These are phyloP conservation scores for Leucozona laternaria DNA, from an alignment of 2,888 invertebrate genomes.

Conservation along the genomic window DNA sequence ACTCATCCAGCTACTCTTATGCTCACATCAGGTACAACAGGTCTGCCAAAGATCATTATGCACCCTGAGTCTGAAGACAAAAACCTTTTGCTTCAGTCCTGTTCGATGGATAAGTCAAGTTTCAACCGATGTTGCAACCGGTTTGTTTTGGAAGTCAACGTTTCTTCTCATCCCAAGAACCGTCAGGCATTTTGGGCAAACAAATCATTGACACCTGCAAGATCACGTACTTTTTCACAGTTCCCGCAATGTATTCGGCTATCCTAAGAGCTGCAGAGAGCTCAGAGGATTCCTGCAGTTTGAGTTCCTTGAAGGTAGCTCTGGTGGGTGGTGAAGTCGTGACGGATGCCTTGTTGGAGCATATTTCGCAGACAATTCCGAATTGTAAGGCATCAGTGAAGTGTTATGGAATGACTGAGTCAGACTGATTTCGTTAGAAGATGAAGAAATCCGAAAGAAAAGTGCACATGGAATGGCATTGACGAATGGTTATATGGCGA, in stretches of 20 bases:
- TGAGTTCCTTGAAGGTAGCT: constrained; percentile 62
- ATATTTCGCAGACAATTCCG: constrained; percentile 29
- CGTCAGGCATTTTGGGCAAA: constrained; percentile 35
- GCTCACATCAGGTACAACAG: constrained; percentile 76
- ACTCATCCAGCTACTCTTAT: constrained; percentile 63
- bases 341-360: constrained; percentile 29
- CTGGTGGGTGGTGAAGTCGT: constrained; percentile 72
- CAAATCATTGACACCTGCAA: constrained; percentile 55
- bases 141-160: constrained; percentile 67
- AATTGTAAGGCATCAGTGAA: constrained; percentile 52
- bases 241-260: constrained; percentile 62
- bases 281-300: constrained; percentile 31
- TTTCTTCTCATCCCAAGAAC: constrained; percentile 57
- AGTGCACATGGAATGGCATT: constrained; percentile 60
- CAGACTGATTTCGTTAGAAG: constrained; percentile 63
- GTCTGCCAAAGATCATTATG: constrained; percentile 71
- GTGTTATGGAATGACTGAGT: constrained; percentile 76
- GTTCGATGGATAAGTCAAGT: constrained; percentile 76
- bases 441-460: constrained; percentile 40
- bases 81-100: constrained; percentile 70
- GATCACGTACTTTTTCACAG: constrained; percentile 71
- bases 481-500: constrained; percentile 52
- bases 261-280: constrained; percentile 48
- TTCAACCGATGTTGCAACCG: constrained; percentile 64
- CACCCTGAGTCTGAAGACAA: constrained; percentile 36